Evolutionary conservation across 2,888 invertebrate species (phyloP).

Genomic region (Tricholauxania praeusta): DNA sequence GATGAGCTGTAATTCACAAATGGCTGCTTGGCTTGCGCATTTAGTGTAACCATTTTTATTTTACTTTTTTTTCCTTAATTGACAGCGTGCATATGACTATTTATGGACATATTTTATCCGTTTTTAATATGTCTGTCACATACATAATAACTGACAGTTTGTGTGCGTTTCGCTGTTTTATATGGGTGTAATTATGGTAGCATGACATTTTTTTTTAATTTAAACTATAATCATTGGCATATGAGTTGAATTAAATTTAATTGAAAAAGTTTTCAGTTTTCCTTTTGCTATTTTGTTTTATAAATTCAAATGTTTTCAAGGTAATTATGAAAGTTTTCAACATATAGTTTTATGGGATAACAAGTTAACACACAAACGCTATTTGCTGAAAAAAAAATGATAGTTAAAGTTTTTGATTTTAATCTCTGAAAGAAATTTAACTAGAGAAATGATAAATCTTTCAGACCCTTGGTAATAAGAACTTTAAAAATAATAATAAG

Average conservation of each 20-base stretch:
- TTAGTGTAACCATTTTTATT: constrained; percentile 16
- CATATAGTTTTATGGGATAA: too few relatives aligned
- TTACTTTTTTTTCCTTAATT: not conserved
- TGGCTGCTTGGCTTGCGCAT: constrained; percentile 36
- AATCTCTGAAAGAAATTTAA: too few relatives aligned
- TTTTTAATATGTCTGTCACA: constrained; percentile 54
- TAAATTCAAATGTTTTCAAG: not conserved
- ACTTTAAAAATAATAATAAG: too few relatives aligned
- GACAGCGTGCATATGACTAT: constrained; percentile 16
- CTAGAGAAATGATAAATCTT: too few relatives aligned
- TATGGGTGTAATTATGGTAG: constrained; percentile 18
- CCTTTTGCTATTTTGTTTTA: not conserved
- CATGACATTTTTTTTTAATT: constrained; percentile 23
- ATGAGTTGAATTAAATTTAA: constrained; percentile 29
- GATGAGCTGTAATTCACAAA: constrained; percentile 28
- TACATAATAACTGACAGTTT: constrained; percentile 36
- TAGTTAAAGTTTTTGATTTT: too few relatives aligned
- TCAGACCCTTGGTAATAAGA: too few relatives aligned
- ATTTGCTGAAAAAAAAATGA: too few relatives aligned
- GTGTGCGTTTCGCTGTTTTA: not conserved
- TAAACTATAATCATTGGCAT: constrained; percentile 2
- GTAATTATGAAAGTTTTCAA: constrained; percentile 11
- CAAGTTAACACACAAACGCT: too few relatives aligned
- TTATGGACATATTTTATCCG: constrained; percentile 7
- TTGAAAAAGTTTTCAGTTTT: constrained; percentile 30